Evolutionary conservation across 1,140 invertebrate species (phyloP).

Genomic region (Drosophila erecta): DNA sequence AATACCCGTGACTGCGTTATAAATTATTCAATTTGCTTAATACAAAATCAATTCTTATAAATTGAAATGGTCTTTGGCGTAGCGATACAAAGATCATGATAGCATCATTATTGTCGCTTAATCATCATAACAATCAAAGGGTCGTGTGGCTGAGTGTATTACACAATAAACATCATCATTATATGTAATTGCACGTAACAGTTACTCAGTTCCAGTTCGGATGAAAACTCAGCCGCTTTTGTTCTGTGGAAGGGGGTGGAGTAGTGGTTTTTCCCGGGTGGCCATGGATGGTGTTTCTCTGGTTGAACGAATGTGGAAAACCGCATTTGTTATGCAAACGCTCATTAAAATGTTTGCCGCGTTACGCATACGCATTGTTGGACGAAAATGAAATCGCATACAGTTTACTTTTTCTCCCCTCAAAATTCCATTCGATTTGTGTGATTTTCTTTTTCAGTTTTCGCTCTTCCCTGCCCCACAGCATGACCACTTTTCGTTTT

Average conservation of each 20-base stretch:
- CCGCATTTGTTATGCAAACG: conserved; percentile 78
- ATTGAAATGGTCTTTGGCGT: conserved; percentile 46
- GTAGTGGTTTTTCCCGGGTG: conserved; percentile 24
- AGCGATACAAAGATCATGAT: conserved; percentile 59
- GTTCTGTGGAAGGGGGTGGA: conserved; percentile 12
- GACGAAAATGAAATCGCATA: conserved; percentile 44
- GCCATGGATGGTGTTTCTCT: conserved; percentile 12
- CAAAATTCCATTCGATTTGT: conserved; percentile 16
- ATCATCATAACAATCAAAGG: conserved; percentile 25
- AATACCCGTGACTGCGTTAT: conserved; percentile 58
- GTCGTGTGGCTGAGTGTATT: conserved; percentile 32
- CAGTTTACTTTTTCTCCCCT: neutral
- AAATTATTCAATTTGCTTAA: conserved; percentile 81
- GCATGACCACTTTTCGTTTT: conserved; percentile 22
- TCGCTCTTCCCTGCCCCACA: conserved; percentile 9
- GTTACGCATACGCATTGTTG: conserved; percentile 74
- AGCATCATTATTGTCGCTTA: conserved; percentile 33
- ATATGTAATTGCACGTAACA: conserved; percentile 81
- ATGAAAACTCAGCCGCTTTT: conserved; percentile 38
- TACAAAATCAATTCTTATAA: conserved; percentile 75
- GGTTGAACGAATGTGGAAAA: conserved; percentile 41
- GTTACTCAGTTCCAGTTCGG: conserved; percentile 58
- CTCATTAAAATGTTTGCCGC: conserved; percentile 76
- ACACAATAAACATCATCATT: conserved; percentile 80
- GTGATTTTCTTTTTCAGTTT: conserved; percentile 14